Percentiles rank a stretch among this genome's conserved stretches.
phyloP scores from a whole-genome alignment of 2,888 invertebrate species.

The Rhagonycha lutea region DNA sequence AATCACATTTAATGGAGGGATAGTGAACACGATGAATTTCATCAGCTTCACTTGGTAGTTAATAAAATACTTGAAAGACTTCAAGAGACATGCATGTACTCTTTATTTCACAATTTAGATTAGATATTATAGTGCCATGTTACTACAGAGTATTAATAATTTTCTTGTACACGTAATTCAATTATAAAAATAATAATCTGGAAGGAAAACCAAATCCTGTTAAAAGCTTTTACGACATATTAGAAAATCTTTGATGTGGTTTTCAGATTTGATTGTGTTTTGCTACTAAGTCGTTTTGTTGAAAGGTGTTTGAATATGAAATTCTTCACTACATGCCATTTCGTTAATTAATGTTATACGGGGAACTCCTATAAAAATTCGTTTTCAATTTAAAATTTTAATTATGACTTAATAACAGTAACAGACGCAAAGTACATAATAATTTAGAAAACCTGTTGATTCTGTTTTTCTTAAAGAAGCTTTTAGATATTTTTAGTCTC shows the following conservation, averaged over 20 bases:
- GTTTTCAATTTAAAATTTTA: not conserved
- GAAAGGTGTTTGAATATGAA: not conserved
- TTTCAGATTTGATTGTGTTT: not conserved
- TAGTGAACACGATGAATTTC: not conserved
- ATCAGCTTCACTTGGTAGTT: not conserved
- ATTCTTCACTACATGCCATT: not conserved
- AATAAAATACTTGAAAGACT: not conserved
- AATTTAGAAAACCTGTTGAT: slow-evolving; percentile 13
- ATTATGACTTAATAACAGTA: not conserved
- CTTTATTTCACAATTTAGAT: not conserved
- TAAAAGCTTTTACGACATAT: not conserved
- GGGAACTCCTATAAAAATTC: not conserved
- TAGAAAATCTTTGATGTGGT: not conserved
- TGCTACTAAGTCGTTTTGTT: not conserved
- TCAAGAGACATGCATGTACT: not conserved
- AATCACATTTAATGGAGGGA: not conserved
- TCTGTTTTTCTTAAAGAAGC: slow-evolving; percentile 8
- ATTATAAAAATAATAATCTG: not conserved
- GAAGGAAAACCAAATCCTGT: not conserved
- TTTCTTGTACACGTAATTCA: not conserved
- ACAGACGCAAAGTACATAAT: slow-evolving; percentile 5
- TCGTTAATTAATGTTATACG: not conserved
- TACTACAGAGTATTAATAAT: not conserved
- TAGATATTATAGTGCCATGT: not conserved
- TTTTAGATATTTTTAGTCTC: slow-evolving; percentile 3